Conservation (phyloP, 2,797 vertebrate species). For the Falco concolor region DNA sequence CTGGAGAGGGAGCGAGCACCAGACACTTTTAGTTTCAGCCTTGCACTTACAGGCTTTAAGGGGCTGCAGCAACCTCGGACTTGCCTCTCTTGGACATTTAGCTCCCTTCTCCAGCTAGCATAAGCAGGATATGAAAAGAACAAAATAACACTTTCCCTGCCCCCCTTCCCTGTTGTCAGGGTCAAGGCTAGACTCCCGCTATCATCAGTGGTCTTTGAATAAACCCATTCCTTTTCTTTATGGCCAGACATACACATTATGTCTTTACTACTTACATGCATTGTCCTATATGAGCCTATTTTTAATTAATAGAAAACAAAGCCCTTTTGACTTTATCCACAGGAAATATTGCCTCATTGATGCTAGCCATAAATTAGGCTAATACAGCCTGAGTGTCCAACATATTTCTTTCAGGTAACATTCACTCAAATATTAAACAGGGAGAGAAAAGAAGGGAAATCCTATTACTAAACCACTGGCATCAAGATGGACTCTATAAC, state of each 20-base stretch:
- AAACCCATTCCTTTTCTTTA: not conserved
- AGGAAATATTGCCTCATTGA: constrained; percentile 5
- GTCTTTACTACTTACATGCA: constrained; percentile 4
- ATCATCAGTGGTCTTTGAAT: not conserved
- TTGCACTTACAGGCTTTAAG: not conserved
- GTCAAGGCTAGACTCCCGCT: not conserved
- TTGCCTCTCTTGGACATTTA: not conserved
- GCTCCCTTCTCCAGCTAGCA: not conserved
- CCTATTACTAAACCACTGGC: not conserved
- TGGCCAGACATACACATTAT: not conserved
- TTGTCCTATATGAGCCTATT: not conserved
- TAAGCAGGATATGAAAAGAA: not conserved
- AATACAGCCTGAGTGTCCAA: not conserved
- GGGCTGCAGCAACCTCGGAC: not conserved
- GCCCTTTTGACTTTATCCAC: constrained; percentile 6
- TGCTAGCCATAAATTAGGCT: constrained; percentile 25
- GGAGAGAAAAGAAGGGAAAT: not conserved
- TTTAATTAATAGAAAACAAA: constrained; percentile 57
- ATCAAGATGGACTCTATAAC: not conserved
- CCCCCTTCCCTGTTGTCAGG: not conserved
- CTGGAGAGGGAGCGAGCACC: not conserved
- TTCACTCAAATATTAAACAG: constrained; percentile 24
- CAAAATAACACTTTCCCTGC: not conserved
- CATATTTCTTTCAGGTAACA: not conserved
- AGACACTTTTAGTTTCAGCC: not conserved